phyloP scores from a whole-genome alignment of 2,797 vertebrate species.

The Apogon talboti region DNA sequence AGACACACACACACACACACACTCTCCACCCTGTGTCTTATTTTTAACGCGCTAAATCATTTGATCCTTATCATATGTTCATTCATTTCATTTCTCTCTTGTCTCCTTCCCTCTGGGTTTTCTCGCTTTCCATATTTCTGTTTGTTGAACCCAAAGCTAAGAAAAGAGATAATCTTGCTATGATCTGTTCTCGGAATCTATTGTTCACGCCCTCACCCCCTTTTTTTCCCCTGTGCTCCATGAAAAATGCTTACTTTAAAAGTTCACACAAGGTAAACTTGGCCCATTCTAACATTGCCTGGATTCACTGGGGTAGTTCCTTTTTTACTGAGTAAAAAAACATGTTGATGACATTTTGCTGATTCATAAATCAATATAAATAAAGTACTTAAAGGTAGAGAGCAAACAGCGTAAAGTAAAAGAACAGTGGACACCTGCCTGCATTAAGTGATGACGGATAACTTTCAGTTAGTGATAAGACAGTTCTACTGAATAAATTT shows the following conservation, averaged over 20 bases:
- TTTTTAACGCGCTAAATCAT: slow-evolving; percentile 63
- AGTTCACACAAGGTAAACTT: slow-evolving; percentile 39
- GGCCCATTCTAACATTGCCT: neutral
- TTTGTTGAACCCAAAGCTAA: slow-evolving; percentile 34
- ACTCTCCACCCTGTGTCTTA: slow-evolving; percentile 21
- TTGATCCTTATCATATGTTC: slow-evolving; percentile 67
- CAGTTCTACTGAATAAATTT: slow-evolving; percentile 29
- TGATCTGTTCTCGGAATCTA: slow-evolving; percentile 48
- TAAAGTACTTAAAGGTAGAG: neutral
- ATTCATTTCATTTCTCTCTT: slow-evolving; percentile 52
- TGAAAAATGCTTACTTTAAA: slow-evolving; percentile 41
- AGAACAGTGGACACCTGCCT: slow-evolving; percentile 26
- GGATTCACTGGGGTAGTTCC: neutral
- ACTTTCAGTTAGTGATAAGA: slow-evolving; percentile 30
- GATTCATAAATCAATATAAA: slow-evolving; percentile 32
- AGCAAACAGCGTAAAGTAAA: neutral
- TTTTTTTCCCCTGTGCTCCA: slow-evolving; percentile 10
- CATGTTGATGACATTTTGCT: slow-evolving; percentile 27
- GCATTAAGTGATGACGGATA: slow-evolving; percentile 35
- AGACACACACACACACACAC: neutral
- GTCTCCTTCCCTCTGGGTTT: slow-evolving; percentile 36
- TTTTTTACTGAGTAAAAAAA: neutral
- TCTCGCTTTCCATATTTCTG: slow-evolving; percentile 48
- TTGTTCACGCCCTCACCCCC: slow-evolving; percentile 10
- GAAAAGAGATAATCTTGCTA: slow-evolving; percentile 44